Base-by-base conservation (phyloP, 2,113 vertebrate genomes). In the Clinocottus analis region DNA sequence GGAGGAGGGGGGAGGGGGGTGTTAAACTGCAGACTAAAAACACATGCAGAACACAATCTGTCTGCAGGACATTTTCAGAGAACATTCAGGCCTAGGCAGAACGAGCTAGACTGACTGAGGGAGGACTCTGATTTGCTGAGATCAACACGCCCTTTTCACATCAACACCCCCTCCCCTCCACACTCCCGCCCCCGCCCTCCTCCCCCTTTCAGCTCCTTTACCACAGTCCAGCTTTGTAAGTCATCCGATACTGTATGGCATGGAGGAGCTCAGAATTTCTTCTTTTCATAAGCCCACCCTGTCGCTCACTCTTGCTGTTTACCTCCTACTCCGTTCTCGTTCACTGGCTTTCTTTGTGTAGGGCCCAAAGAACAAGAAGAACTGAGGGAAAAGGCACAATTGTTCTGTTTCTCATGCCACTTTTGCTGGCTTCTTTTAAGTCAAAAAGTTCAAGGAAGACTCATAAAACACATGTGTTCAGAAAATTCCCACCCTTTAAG, bases 71-170 rank as follows among this genome's bases (percentile, higher is more conserved):
- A 69, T 82, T n/a, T 68, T 64, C 21, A 59, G 68, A 73, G 88
- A 89, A 88, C 85, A 88, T 80, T 85, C 64, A 79, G 83, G 31
- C 35, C 64, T 51, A 27, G 68, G 59, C 72, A 65, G 71, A 16
- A 59, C n/a, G 53, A 81, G 81, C 75, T 63, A 75, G 75, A 59
- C 35, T 62, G 62, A 77, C 66, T 27, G 0, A 70, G 80, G 23
- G 39, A 75, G 61, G n/a, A 41, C 7, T 87, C 58, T 87, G 93
- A 91, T 94, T 92, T 67, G 91, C 85, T 88, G 87, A 90, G 53
- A 67, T 72, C 74, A 65, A 75, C 89, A 89, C 91, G 17, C 90
- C 91, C 90, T 85, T 70, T 80, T 89, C 33, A n/a, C n/a, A n/a
- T n/a, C n/a, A n/a, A n/a, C n/a, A n/a, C 13, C 25, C 43, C 47